Conservation (phyloP, 2,888 invertebrate species). For the Anticlea derivata region DNA sequence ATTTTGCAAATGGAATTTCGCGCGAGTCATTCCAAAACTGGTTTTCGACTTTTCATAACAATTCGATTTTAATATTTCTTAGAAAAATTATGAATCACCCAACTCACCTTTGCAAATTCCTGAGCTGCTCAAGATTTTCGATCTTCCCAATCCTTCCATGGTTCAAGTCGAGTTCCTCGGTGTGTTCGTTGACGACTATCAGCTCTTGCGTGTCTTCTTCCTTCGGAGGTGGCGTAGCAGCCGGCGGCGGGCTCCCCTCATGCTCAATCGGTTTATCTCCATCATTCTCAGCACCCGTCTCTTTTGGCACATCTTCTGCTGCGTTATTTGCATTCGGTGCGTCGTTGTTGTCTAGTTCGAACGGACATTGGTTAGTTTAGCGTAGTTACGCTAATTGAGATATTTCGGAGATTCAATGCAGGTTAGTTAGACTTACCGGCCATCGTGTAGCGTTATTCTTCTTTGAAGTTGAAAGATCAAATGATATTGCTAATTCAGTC, state of each 20-base stretch:
- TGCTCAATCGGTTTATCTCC: slow-evolving; percentile 32
- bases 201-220: slow-evolving; percentile 83
- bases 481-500: too few relatives aligned
- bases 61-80: too few relatives aligned
- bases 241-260: slow-evolving; percentile 54
- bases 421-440: slow-evolving; percentile 38
- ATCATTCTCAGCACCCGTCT: slow-evolving; percentile 18
- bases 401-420: too few relatives aligned
- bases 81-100: too few relatives aligned
- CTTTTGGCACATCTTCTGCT: slow-evolving; percentile 36
- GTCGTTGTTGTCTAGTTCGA: slow-evolving; percentile 50
- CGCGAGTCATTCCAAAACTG: not conserved
- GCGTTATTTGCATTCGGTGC: slow-evolving; percentile 46
- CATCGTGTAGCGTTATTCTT: too few relatives aligned
- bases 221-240: slow-evolving; percentile 55
- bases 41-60: not conserved
- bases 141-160: slow-evolving; percentile 94
- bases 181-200: slow-evolving; percentile 86
- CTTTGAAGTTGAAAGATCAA: too few relatives aligned
- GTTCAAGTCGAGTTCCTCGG: slow-evolving; percentile 92
- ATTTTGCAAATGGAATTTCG: too few relatives aligned
- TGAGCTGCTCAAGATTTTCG: slow-evolving; percentile 91
- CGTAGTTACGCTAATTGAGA: not conserved
- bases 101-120: slow-evolving; percentile 86
- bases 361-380: slow-evolving; percentile 5